Percentiles rank a stretch among this genome's conserved stretches.
Conservation (phyloP, 2,113 vertebrate genomes). For the Noctilio leporinus region DNA sequence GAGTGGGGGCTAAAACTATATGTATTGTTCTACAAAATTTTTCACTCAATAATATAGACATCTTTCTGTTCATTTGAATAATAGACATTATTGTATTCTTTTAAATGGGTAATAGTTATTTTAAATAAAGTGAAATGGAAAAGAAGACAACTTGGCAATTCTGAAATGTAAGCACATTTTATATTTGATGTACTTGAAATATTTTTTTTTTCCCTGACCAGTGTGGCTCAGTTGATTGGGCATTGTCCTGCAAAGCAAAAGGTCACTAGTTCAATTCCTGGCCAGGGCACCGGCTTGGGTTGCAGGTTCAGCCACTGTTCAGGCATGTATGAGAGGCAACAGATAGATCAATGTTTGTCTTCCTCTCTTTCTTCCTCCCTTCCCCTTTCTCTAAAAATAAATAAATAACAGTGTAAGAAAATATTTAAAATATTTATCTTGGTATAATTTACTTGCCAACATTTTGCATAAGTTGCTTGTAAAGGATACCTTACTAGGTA, state of each 20-base stretch:
- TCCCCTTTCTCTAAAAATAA: too few species aligned
- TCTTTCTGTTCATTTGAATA: not conserved
- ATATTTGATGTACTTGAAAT: not conserved
- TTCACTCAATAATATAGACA: not conserved
- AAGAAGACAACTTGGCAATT: not conserved
- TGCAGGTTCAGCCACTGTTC: too few species aligned
- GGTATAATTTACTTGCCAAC: not conserved
- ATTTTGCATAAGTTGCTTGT: not conserved
- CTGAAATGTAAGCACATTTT: slow-evolving; percentile 24
- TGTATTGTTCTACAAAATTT: not conserved
- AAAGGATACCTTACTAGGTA: not conserved
- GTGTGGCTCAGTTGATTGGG: too few species aligned
- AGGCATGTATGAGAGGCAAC: too few species aligned
- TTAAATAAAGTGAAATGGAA: slow-evolving; percentile 11
- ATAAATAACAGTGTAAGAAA: too few species aligned
- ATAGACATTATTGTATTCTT: not conserved
- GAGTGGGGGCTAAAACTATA: not conserved
- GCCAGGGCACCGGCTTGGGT: too few species aligned
- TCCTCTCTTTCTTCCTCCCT: too few species aligned
- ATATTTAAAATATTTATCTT: slow-evolving; percentile 3
- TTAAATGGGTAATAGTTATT: not conserved
- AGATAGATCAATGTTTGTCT: too few species aligned
- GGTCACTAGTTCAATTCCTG: too few species aligned
- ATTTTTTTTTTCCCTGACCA: not conserved
- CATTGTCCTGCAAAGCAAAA: too few species aligned